A percentile compares a stretch with the other conserved stretches of the same genome.
phyloP scores from a whole-genome alignment of 2,113 vertebrate species.

The Chiloscyllium plagiosum region DNA sequence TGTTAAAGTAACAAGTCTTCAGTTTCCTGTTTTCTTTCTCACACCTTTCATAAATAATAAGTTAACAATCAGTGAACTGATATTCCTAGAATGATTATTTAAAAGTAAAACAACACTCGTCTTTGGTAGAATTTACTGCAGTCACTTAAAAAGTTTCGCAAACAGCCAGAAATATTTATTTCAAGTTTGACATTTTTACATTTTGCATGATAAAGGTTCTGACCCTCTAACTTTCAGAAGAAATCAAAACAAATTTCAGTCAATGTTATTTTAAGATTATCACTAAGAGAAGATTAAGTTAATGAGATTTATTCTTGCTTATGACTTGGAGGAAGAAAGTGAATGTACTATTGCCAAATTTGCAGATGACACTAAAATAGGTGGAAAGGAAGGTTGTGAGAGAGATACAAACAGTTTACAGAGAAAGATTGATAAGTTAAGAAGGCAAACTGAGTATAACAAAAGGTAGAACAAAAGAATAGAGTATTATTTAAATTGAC shows the following conservation, averaged over 20 bases:
- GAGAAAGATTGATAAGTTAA: too few species aligned
- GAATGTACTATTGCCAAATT: too few species aligned
- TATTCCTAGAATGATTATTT: neutral
- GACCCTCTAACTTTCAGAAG: neutral
- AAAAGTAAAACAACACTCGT: neutral
- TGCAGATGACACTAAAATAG: too few species aligned
- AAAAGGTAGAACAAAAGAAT: too few species aligned
- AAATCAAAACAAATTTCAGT: neutral
- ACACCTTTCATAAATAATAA: neutral
- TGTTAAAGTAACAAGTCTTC: neutral
- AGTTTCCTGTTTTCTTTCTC: neutral
- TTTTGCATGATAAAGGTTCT: neutral
- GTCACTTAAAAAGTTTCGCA: neutral
- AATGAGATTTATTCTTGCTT: too few species aligned
- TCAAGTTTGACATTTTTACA: neutral
- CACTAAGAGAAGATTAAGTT: neutral
- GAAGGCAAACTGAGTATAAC: too few species aligned
- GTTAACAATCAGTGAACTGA: neutral
- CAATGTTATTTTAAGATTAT: neutral
- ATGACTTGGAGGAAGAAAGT: too few species aligned
- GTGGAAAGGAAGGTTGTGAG: too few species aligned
- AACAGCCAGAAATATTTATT: neutral
- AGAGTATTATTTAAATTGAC: too few species aligned
- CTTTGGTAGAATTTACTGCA: too few species aligned
- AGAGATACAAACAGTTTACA: too few species aligned